phyloP scores from a whole-genome alignment of 2,113 vertebrate genomes.

The Lipophrys pholis region DNA sequence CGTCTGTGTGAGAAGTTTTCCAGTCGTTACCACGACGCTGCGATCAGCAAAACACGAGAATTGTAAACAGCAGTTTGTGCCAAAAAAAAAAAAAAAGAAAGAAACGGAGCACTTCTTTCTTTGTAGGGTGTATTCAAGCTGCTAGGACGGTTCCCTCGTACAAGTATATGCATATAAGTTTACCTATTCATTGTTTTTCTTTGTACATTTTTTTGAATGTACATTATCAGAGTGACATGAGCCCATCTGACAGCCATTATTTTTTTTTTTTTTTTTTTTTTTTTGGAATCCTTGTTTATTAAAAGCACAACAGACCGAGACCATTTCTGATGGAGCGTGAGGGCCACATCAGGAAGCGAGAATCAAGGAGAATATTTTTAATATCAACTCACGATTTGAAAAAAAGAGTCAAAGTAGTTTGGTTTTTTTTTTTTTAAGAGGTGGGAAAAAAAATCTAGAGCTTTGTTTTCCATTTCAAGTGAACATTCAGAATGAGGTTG shows the following conservation, averaged over 20 bases:
- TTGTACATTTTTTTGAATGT: constrained; percentile 50
- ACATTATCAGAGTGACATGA: constrained; percentile 48
- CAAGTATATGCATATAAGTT: constrained; percentile 63
- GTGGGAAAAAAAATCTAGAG: too few species aligned
- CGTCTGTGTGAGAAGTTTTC: constrained; percentile 47
- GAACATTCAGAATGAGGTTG: too few species aligned
- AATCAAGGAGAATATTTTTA: too few species aligned
- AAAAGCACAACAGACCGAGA: too few species aligned
- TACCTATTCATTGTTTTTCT: constrained; percentile 49
- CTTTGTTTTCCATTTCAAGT: too few species aligned
- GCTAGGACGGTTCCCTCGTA: constrained; percentile 69
- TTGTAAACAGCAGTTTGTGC: constrained; percentile 68
- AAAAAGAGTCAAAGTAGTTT: too few species aligned
- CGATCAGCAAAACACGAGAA: constrained; percentile 49
- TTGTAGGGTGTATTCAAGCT: constrained; percentile 71
- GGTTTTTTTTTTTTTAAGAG: too few species aligned
- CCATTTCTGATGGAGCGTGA: too few species aligned
- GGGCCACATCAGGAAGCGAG: too few species aligned
- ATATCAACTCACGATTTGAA: too few species aligned
- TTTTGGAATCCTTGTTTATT: too few species aligned
- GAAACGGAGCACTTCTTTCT: constrained; percentile 71
- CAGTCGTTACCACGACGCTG: not conserved
- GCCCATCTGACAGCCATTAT: constrained; percentile 42
- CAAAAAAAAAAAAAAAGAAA: constrained; percentile 52
- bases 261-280: constrained; percentile 22